Evolutionary conservation across 1,140 invertebrate species (phyloP).

Genomic region (Solenopsis invicta): DNA sequence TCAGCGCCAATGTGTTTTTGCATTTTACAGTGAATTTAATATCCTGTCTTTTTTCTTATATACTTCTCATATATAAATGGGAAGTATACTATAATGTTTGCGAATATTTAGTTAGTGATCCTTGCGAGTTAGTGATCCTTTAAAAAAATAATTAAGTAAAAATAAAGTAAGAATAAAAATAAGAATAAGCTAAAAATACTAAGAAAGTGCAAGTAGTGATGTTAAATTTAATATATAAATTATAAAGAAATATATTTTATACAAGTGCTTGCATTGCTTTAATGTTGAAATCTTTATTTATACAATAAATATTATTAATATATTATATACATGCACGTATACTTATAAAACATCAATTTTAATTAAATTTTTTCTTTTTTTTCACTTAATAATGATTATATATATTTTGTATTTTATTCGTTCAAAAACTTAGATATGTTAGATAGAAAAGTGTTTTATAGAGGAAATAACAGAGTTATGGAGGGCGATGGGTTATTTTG

Average conservation of each 20-base stretch:
- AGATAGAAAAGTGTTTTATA: neutral
- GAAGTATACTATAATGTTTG: too few relatives aligned
- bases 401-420: slow-evolving; percentile 1
- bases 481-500: slow-evolving; percentile 10
- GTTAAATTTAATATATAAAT: neutral
- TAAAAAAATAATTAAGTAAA: too few relatives aligned
- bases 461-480: neutral
- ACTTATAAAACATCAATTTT: neutral
- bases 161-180: neutral
- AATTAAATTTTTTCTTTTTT: neutral
- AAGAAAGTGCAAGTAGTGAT: neutral
- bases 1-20: neutral
- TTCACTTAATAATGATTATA: neutral
- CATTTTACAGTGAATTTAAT: neutral
- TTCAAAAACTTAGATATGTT: neutral
- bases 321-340: neutral
- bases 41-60: neutral
- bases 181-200: neutral
- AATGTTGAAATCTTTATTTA: neutral
- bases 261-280: neutral
- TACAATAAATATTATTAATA: neutral
- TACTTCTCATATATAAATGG: too few relatives aligned
- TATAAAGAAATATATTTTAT: neutral
- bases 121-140: too few relatives aligned
- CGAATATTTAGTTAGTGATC: neutral